Percentiles rank a stretch among this genome's conserved stretches.
Conservation (phyloP, 2,888 invertebrate genomes). For the Tribolium freemani region DNA sequence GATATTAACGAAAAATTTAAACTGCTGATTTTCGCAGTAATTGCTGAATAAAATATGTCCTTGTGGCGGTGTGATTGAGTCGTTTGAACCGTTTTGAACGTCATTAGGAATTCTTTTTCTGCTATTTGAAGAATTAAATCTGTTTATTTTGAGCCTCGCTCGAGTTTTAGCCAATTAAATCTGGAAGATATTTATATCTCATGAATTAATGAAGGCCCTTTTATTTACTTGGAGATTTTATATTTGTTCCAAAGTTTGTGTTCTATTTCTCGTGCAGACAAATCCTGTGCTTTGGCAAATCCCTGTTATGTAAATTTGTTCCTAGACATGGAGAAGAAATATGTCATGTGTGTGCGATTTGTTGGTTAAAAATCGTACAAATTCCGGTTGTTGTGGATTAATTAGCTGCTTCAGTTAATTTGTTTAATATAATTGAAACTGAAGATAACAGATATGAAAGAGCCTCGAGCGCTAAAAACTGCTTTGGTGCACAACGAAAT, state of each 20-base stretch:
- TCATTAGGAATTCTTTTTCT: not conserved
- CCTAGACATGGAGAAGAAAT: not conserved
- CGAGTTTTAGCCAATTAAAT: conserved; percentile 14
- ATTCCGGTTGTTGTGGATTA: conserved; percentile 16
- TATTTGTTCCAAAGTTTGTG: not conserved
- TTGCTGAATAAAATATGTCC: not conserved
- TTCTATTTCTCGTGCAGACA: not conserved
- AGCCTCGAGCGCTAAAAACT: conserved; percentile 31
- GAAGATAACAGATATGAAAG: conserved; percentile 19
- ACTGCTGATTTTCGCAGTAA: not conserved
- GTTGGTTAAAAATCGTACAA: not conserved
- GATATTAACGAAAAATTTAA: no score
- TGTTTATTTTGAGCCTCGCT: conserved; percentile 1
- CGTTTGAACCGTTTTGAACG: not conserved
- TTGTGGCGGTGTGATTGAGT: not conserved
- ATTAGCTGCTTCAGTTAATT: conserved; percentile 31
- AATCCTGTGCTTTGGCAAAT: not conserved
- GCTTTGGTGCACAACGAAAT: conserved; percentile 42
- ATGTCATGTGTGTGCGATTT: not conserved
- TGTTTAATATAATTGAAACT: conserved; percentile 33
- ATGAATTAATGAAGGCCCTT: conserved; percentile 2
- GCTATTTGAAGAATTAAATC: conserved; percentile 8
- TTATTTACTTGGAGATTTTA: not conserved
- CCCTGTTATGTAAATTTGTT: not conserved
- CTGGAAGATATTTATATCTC: conserved; percentile 3